Conservation (phyloP, 2,797 vertebrate genomes). For the Onychomys torridus region DNA sequence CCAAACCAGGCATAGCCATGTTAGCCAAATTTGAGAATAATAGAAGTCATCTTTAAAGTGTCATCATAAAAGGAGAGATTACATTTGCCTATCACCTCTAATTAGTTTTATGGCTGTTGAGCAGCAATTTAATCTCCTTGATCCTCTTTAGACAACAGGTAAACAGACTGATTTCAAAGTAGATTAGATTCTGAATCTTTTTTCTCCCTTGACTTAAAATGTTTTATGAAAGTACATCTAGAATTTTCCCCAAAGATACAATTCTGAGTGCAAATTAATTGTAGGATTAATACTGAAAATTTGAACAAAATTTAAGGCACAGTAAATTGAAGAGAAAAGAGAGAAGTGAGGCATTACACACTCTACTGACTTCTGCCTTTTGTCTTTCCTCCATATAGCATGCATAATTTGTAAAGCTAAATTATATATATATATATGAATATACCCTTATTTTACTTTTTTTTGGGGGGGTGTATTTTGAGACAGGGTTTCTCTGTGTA, state of each 20-base stretch:
- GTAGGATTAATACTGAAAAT: constrained; percentile 38
- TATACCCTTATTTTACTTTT: too few relatives aligned
- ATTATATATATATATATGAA: background rate
- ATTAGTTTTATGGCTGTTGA: constrained; percentile 76
- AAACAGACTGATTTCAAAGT: constrained; percentile 78
- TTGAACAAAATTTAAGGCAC: constrained; percentile 11
- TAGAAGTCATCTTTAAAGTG: constrained; percentile 67
- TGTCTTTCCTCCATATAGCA: background rate
- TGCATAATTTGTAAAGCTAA: background rate
- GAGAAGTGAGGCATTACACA: background rate
- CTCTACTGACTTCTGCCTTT: constrained; percentile 1
- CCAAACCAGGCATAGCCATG: constrained; percentile 53
- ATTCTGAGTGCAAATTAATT: constrained; percentile 52
- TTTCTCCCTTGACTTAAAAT: constrained; percentile 56
- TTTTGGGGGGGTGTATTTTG: too few relatives aligned
- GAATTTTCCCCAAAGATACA: constrained; percentile 23
- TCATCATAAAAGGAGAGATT: constrained; percentile 70
- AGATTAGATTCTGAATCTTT: constrained; percentile 68
- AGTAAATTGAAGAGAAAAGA: background rate
- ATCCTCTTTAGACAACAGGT: constrained; percentile 73
- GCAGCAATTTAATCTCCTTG: constrained; percentile 72
- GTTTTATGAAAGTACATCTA: constrained; percentile 67
- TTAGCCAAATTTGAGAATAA: constrained; percentile 73
- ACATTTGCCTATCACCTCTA: constrained; percentile 69
- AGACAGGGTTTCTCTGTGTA: too few relatives aligned